A percentile compares a stretch with the other conserved stretches of the same genome.
These are phyloP conservation scores for Tringa solitaria DNA, from an alignment of 2,113 vertebrate species.

Conservation along the genomic window DNA sequence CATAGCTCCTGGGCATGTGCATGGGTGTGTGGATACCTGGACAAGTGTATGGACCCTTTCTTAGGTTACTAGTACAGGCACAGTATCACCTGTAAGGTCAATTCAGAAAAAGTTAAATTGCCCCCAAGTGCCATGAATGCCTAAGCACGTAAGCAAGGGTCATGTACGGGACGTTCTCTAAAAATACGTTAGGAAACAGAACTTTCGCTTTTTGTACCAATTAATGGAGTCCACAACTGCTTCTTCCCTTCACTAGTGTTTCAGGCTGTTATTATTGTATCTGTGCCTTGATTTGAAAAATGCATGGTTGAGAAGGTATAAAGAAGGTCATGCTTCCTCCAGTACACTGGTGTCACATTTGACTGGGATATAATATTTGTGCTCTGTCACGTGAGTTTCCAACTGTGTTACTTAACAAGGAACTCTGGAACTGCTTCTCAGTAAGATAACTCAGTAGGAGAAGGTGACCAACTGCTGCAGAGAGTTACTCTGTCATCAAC, in stretches of 20 bases:
- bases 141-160: not conserved
- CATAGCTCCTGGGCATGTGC: not conserved
- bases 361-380: not conserved
- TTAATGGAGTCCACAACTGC: not conserved
- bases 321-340: not conserved
- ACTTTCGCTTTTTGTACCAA: not conserved
- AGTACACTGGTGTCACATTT: rapidly evolving
- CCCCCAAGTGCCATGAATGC: not conserved
- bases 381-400: not conserved
- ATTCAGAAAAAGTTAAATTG: not conserved
- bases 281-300: not conserved
- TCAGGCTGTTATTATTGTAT: not conserved
- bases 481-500: not conserved
- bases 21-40: not conserved
- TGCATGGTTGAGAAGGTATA: not conserved
- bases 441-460: not conserved
- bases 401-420: not conserved
- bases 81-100: not conserved
- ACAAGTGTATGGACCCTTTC: not conserved
- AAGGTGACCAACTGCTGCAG: not conserved
- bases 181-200: not conserved
- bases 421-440: not conserved
- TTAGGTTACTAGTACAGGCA: not conserved
- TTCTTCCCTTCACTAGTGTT: not conserved
- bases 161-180: not conserved